Evolutionary conservation across 2,113 vertebrate genomes (phyloP).

Genomic region (Protobothrops flavoviridis): DNA sequence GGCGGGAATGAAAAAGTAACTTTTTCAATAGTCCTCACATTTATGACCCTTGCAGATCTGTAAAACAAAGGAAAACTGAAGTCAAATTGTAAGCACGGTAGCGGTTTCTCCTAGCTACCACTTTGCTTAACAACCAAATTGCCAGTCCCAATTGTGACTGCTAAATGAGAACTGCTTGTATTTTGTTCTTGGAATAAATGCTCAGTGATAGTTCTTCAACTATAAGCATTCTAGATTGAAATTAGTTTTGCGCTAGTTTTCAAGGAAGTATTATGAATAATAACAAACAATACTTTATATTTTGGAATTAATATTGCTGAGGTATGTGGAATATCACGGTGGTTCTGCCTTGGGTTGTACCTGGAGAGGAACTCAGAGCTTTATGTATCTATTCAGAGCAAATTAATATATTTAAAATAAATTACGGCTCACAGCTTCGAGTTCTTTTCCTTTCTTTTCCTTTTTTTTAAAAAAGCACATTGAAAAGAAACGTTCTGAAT

Average conservation of each 20-base stretch:
- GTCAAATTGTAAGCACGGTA: not conserved
- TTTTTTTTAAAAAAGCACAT: conserved; percentile 1
- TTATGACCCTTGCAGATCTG: not conserved
- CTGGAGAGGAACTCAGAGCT: conserved; percentile 2
- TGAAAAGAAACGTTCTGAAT: conserved; percentile 14
- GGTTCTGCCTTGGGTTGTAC: not conserved
- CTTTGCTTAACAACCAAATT: not conserved
- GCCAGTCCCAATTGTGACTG: not conserved
- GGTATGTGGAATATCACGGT: not conserved
- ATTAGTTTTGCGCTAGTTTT: not conserved
- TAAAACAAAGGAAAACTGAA: not conserved
- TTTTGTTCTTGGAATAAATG: not conserved
- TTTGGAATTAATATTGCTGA: not conserved
- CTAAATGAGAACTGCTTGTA: not conserved
- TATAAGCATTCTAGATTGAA: not conserved
- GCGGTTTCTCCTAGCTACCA: not conserved
- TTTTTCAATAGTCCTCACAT: not conserved
- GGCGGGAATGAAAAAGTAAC: not conserved
- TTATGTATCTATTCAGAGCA: not conserved
- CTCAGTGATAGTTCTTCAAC: not conserved
- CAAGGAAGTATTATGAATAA: not conserved
- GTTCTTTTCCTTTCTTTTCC: not conserved
- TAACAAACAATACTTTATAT: not conserved
- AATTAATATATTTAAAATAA: not conserved
- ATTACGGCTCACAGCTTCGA: conserved; percentile 5